These are phyloP conservation scores for Temnothorax ravouxi DNA, from an alignment of 2,888 invertebrate species.

Conservation along the genomic window DNA sequence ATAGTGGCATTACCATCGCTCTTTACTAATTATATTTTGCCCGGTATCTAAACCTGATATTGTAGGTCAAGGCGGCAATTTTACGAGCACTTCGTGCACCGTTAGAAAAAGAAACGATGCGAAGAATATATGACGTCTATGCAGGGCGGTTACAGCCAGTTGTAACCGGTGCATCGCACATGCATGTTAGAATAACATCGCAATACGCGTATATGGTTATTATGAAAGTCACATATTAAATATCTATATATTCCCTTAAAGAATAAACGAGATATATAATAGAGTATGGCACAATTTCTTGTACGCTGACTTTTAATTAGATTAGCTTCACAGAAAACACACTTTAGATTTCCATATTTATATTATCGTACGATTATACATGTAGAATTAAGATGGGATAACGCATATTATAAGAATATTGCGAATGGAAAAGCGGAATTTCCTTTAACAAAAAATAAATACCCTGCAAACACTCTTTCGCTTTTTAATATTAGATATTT, in stretches of 20 bases:
- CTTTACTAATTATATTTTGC: conserved; percentile 27
- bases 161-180: conserved; percentile 27
- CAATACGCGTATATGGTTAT: neutral
- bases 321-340: neutral
- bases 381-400: neutral
- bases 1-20: neutral
- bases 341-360: neutral
- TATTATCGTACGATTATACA: neutral
- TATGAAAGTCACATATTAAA: neutral
- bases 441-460: neutral
- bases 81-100: conserved; percentile 37
- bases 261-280: neutral
- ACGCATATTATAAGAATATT: neutral
- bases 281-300: neutral
- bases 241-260: neutral
- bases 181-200: conserved; percentile 24
- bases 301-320: neutral
- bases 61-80: conserved; percentile 46
- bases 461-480: neutral
- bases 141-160: conserved; percentile 27
- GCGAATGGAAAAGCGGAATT: neutral
- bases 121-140: conserved; percentile 25
- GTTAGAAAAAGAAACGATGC: conserved; percentile 59
- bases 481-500: conserved; percentile 1
- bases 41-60: conserved; percentile 15